phyloP scores from a whole-genome alignment of 2,113 vertebrate genomes.

The Petrocephalus microphthalmus region DNA sequence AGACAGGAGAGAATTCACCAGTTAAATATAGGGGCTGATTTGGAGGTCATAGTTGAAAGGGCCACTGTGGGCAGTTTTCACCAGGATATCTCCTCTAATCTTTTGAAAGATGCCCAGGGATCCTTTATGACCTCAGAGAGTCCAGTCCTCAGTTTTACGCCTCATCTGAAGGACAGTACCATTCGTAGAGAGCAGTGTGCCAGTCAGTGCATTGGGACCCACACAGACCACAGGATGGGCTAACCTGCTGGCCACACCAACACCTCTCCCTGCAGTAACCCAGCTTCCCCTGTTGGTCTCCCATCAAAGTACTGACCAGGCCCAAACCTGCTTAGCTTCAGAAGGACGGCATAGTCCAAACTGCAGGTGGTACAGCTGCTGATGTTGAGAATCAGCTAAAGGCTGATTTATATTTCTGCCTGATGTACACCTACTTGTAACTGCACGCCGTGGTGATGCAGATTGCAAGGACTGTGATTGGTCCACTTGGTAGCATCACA shows the following conservation, averaged over 20 bases:
- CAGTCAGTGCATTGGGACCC: background rate
- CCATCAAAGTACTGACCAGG: background rate
- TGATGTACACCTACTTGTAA: too few species aligned
- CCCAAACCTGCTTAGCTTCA: background rate
- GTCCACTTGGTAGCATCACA: too few species aligned
- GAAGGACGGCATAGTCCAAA: too few species aligned
- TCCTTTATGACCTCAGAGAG: background rate
- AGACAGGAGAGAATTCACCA: background rate
- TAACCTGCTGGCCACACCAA: background rate
- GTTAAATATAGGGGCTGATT: background rate
- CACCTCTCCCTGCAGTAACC: background rate
- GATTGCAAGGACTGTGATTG: too few species aligned
- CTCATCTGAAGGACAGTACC: background rate
- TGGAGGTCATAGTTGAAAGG: background rate
- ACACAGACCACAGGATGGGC: background rate
- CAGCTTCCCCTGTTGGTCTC: background rate
- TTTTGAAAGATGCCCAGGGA: background rate
- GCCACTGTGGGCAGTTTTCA: background rate
- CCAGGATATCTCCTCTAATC: background rate
- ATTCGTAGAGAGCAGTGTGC: background rate
- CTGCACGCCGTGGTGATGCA: too few species aligned
- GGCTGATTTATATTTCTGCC: too few species aligned
- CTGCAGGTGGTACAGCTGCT: background rate
- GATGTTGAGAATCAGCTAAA: background rate
- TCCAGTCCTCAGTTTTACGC: background rate